Percentiles rank a stretch among this genome's conserved stretches.
phyloP scores from a whole-genome alignment of 2,797 vertebrate species.

The Crocidura indochinensis region DNA sequence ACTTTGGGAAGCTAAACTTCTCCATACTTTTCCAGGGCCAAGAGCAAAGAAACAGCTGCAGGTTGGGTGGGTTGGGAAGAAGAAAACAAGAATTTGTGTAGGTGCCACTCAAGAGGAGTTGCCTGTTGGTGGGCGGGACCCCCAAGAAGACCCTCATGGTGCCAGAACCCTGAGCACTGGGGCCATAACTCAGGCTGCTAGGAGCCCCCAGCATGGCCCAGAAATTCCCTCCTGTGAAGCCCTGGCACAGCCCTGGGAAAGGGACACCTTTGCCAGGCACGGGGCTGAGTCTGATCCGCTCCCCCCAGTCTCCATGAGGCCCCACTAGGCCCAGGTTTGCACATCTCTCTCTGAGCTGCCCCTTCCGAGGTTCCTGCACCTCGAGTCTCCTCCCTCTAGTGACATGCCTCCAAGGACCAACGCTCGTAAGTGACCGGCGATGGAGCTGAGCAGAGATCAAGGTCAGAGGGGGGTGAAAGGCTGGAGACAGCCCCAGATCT shows the following conservation, averaged over 20 bases:
- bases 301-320: too few relatives aligned
- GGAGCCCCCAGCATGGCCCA: too few relatives aligned
- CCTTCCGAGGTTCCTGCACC: not conserved
- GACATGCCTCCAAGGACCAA: not conserved
- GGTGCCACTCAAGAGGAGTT: too few relatives aligned
- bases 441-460: not conserved
- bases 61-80: not conserved
- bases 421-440: fast-evolving
- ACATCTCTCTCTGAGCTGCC: too few relatives aligned
- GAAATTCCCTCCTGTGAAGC: not conserved
- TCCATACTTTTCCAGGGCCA: too few relatives aligned
- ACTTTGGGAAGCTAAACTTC: not conserved
- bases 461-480: not conserved
- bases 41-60: too few relatives aligned
- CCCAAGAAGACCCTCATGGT: too few relatives aligned
- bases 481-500: not conserved
- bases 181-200: too few relatives aligned
- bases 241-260: not conserved
- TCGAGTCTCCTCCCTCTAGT: not conserved
- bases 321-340: too few relatives aligned
- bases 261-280: not conserved
- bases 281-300: not conserved
- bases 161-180: too few relatives aligned
- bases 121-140: too few relatives aligned
- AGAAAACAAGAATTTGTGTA: too few relatives aligned